Base-by-base conservation (phyloP, 2,888 invertebrate species). In the Morpho helenor region DNA sequence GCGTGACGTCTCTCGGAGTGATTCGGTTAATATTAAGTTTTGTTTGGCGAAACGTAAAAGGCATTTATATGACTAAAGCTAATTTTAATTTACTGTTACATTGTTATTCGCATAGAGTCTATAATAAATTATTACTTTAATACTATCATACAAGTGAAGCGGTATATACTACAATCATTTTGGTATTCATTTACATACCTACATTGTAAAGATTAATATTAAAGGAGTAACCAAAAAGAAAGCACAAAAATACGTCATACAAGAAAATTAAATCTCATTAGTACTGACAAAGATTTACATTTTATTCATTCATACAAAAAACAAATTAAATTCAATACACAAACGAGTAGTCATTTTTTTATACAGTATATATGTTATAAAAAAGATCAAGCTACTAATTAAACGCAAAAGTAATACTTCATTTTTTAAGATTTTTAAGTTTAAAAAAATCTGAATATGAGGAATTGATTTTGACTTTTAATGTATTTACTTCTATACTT, bases 101-200 rank as follows among this genome's bases (percentile, higher is more conserved):
- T 80, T 82, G 83, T 87, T 87, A 77, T 84, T 79, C 76, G 77
- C 79, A 79, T 87, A 87, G 85, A 87, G 80, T 82, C 81, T 87
- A 82, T 86, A 79, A 80, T 87, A 87, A 86, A 84, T 88, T 87
- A 87, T 87, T 87, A 72, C 79, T 80, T 80, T 78, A 79, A 79
- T 78, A 71, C 79, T 75, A 59, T 56, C 56, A 58, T 61, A 57
- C 61, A 59, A 62, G 54, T 62, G 56, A 57, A 59, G 52, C 50
- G 55, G 45, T n/a, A 45, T 53, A 54, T 56, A 46, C 9, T 50
- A 49, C 46, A 60, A 45, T 59, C 48, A 42, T 39, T 61, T 59
- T 57, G 51, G 49, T 54, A 55, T 54, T 59, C 51, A 57, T 59
- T 55, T 56, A 47, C 46, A 48, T 62, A 16, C 16, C 16, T 16